phyloP scores from a whole-genome alignment of 2,797 vertebrate genomes.

The Silurus aristotelis region DNA sequence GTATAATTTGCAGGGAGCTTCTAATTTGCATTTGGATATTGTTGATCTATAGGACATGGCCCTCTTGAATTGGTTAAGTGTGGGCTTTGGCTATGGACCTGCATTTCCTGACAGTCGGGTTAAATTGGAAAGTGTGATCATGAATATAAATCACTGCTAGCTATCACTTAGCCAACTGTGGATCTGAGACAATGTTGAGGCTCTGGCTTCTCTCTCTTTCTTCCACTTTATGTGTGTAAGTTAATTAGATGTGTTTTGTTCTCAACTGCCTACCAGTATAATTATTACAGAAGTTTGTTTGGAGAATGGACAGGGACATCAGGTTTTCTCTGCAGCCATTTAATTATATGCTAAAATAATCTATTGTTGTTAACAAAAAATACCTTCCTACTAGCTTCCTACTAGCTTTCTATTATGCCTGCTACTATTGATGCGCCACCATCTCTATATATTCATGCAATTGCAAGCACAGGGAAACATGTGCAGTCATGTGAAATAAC shows the following conservation, averaged over 20 bases:
- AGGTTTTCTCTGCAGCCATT: constrained; percentile 64
- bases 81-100: constrained; percentile 22
- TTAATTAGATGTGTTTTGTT: constrained; percentile 76
- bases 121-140: constrained; percentile 36
- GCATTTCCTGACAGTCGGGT: constrained; percentile 14
- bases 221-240: constrained; percentile 53
- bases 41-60: constrained; percentile 31
- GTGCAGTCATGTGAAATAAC: background rate
- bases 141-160: constrained; percentile 41
- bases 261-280: constrained; percentile 73
- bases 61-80: constrained; percentile 37
- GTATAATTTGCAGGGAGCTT: constrained; percentile 1
- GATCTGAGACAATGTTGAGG: background rate
- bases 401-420: no score
- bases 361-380: constrained; percentile 34
- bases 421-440: constrained; percentile 2
- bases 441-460: constrained; percentile 9
- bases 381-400: constrained; percentile 29
- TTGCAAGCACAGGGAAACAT: background rate
- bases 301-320: constrained; percentile 68
- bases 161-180: constrained; percentile 11
- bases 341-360: constrained; percentile 39
- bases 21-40: constrained; percentile 35
- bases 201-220: constrained; percentile 19
- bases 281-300: constrained; percentile 70